Evolutionary conservation across 2,888 invertebrate genomes (phyloP).

Genomic region (Nomada ruficornis): DNA sequence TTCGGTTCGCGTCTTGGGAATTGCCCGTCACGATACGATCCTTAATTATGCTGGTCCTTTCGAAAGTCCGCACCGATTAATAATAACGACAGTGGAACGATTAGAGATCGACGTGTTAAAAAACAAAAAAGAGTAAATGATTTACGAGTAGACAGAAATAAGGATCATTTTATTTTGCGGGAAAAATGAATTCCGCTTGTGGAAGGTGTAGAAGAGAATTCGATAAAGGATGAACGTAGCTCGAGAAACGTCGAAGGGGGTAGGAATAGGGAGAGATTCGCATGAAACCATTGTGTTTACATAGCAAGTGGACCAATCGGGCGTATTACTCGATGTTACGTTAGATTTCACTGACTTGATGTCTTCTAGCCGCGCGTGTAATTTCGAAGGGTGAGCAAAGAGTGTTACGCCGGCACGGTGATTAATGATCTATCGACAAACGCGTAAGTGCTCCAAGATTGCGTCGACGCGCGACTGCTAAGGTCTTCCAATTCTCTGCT

Average conservation of each 20-base stretch:
- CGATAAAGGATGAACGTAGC: constrained; percentile 19
- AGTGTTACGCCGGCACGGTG: too few species aligned
- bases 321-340: constrained; percentile 46
- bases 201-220: constrained; percentile 15
- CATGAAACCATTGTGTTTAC: constrained; percentile 40
- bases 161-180: constrained; percentile 36
- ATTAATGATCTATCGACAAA: too few species aligned
- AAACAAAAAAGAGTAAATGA: background rate
- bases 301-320: constrained; percentile 25
- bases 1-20: constrained; percentile 5
- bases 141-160: background rate
- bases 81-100: constrained; percentile 8
- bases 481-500: too few species aligned
- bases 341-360: background rate
- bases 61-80: constrained; percentile 48
- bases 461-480: too few species aligned
- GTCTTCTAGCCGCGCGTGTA: background rate
- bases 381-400: background rate
- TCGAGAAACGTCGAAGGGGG: constrained; percentile 7
- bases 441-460: too few species aligned
- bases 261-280: background rate
- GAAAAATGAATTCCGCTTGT: constrained; percentile 29
- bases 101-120: background rate
- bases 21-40: constrained; percentile 5
- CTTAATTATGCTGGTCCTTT: constrained; percentile 15